Percentiles rank a stretch among this genome's conserved stretches.
Evolutionary conservation across 1,140 invertebrate species (phyloP).

Genomic region (Rhagoletis zephyria): DNA sequence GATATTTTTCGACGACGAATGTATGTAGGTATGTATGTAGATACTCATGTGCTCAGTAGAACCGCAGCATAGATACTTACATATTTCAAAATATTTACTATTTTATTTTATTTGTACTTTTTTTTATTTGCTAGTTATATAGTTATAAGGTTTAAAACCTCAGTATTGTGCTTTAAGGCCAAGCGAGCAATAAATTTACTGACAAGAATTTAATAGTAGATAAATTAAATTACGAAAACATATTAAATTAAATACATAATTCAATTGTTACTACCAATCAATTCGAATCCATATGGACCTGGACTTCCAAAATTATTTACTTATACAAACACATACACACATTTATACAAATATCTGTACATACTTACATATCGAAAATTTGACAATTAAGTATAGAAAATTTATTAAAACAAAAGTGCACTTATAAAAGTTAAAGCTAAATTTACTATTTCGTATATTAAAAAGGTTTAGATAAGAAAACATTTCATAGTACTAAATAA

Average conservation of each 20-base stretch:
- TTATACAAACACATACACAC: background rate
- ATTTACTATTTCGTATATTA: background rate
- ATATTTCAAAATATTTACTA: background rate
- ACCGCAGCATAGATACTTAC: background rate
- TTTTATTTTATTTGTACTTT: background rate
- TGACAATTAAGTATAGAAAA: background rate
- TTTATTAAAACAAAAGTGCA: background rate
- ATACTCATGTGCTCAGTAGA: slow-evolving; percentile 12
- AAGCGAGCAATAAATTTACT: slow-evolving; percentile 28
- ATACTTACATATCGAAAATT: background rate
- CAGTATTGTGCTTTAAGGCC: slow-evolving; percentile 45
- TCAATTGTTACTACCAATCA: background rate
- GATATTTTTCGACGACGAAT: background rate
- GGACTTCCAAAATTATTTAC: slow-evolving; percentile 1
- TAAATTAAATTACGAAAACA: background rate
- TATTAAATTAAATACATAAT: background rate
- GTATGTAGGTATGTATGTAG: background rate
- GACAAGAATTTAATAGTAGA: background rate
- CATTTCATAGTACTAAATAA: too few species aligned
- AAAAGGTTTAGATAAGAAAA: background rate
- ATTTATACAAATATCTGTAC: background rate
- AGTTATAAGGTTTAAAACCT: slow-evolving; percentile 39
- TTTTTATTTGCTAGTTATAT: background rate
- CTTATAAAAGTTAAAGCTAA: slow-evolving; percentile 11
- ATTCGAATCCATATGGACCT: background rate